phyloP scores from a whole-genome alignment of 2,797 vertebrate species.

The Phoebastria nigripes region DNA sequence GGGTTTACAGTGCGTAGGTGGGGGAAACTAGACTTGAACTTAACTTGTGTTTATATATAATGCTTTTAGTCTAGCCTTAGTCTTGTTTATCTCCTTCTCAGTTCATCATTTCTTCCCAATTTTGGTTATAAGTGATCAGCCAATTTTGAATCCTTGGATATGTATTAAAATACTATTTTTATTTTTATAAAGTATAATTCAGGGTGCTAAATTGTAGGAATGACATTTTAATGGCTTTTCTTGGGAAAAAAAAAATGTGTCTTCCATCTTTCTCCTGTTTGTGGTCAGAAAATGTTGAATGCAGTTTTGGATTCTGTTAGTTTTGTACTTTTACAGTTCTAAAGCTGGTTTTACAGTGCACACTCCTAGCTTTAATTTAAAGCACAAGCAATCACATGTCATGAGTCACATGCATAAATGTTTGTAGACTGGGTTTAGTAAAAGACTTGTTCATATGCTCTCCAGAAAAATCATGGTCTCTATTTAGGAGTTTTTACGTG shows the following conservation, averaged over 20 bases:
- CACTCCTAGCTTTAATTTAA: background rate
- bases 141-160: conserved; percentile 11
- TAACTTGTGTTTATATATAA: background rate
- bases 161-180: conserved; percentile 8
- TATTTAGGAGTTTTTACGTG: background rate
- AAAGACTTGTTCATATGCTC: background rate
- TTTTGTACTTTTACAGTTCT: background rate
- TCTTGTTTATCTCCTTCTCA: background rate
- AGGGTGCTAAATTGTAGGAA: background rate
- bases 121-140: background rate
- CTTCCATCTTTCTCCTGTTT: background rate
- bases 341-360: background rate
- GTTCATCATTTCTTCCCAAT: background rate
- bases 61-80: background rate
- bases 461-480: background rate
- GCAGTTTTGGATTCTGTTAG: background rate
- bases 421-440: background rate
- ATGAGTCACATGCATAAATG: background rate
- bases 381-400: background rate
- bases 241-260: background rate
- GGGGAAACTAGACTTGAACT: conserved; percentile 1
- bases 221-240: conserved; percentile 3
- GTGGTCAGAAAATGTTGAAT: background rate
- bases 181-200: background rate
- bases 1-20: background rate